Percentiles rank a stretch among this genome's conserved stretches.
These are phyloP conservation scores for Diadema setosum DNA, from an alignment of 35 echinoderm and acorn worm genomes.

Conservation along the genomic window DNA sequence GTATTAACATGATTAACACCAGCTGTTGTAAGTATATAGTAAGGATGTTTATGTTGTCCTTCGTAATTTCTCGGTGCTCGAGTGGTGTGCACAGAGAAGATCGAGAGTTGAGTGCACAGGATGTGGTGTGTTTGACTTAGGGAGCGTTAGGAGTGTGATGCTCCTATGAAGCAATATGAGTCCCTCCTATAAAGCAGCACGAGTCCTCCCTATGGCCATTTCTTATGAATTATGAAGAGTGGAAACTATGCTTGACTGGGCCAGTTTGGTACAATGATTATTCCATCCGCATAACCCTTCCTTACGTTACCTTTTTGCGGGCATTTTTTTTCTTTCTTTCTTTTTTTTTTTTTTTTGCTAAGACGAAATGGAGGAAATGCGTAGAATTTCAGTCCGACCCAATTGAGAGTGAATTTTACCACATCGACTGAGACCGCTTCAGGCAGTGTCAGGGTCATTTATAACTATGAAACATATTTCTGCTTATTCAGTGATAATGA, in stretches of 20 bases:
- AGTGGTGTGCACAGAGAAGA: not conserved
- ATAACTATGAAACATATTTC: constrained; percentile 24
- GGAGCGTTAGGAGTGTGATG: not conserved
- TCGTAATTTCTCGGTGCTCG: not conserved
- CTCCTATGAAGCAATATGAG: not conserved
- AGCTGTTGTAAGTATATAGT: too few species aligned
- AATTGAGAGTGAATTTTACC: constrained; percentile 17
- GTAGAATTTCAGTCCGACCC: constrained; percentile 21
- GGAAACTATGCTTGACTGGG: constrained; percentile 39
- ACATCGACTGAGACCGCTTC: not conserved
- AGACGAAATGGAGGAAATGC: constrained; percentile 58
- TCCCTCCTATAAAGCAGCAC: too few species aligned
- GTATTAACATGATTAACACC: too few species aligned
- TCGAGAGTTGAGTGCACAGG: not conserved
- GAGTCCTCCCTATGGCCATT: not conserved
- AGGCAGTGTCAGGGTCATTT: too few species aligned
- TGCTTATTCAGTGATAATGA: constrained; percentile 36
- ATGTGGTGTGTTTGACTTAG: not conserved
- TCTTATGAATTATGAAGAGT: not conserved
- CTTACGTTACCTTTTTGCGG: too few species aligned
- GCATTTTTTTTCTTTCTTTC: too few species aligned
- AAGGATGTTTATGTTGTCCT: not conserved
- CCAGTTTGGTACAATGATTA: constrained; percentile 48
- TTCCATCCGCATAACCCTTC: constrained; percentile 8
- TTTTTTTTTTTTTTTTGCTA: constrained; percentile 24